These are phyloP conservation scores for Oxyura jamaicensis DNA, from an alignment of 2,113 vertebrate species.

Conservation along the genomic window DNA sequence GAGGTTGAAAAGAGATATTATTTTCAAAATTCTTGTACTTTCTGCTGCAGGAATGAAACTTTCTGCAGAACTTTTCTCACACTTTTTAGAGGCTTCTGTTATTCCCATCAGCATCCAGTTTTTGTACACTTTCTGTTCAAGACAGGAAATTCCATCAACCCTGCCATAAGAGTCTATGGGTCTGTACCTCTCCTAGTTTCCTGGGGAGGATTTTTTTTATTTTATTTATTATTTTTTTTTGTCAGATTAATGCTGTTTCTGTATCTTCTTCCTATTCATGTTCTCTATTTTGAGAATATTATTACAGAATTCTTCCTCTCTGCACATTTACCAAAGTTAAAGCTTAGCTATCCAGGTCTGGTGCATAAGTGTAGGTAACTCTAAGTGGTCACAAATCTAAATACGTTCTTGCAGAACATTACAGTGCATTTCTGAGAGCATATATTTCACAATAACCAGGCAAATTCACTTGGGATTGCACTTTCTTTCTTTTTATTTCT, in stretches of 20 bases:
- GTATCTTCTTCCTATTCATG: neutral
- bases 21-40: neutral
- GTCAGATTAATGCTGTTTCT: neutral
- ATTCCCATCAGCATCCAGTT: neutral
- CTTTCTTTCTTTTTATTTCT: neutral
- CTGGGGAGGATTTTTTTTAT: no score
- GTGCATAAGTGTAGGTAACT: neutral
- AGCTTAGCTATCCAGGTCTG: neutral
- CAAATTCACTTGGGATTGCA: neutral
- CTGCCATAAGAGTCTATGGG: neutral
- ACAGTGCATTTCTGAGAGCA: neutral
- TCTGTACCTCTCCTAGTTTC: neutral
- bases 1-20: neutral
- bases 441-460: neutral
- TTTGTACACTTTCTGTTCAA: neutral
- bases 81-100: no score
- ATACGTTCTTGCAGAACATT: neutral
- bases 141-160: neutral
- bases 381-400: neutral
- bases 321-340: neutral
- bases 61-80: neutral
- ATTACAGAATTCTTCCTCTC: neutral
- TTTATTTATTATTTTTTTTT: neutral
- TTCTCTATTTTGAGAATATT: neutral
- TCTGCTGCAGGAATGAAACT: neutral